phyloP scores from a whole-genome alignment of 2,888 invertebrate genomes.

The Xylophagus ater region DNA sequence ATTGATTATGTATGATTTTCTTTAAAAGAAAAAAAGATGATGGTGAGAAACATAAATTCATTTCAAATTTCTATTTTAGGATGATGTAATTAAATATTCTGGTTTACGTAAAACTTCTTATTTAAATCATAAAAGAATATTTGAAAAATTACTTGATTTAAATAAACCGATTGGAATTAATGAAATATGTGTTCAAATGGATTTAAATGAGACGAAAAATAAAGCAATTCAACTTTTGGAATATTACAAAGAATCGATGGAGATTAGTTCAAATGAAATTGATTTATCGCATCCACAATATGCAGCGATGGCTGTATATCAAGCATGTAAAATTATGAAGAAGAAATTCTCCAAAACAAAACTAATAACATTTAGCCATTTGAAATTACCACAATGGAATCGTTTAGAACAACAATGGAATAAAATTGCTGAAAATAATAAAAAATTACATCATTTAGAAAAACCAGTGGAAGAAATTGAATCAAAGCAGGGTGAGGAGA shows the following conservation, averaged over 20 bases:
- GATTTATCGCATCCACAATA: constrained; percentile 53
- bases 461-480: not conserved
- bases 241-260: constrained; percentile 38
- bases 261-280: constrained; percentile 41
- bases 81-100: constrained; percentile 47
- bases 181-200: constrained; percentile 47
- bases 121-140: constrained; percentile 44
- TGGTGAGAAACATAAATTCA: not conserved
- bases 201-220: constrained; percentile 39
- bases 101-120: constrained; percentile 46
- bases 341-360: constrained; percentile 47
- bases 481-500: not conserved
- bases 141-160: constrained; percentile 50
- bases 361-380: constrained; percentile 45
- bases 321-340: constrained; percentile 50
- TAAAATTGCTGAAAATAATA: constrained; percentile 32
- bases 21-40: not conserved
- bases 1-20: constrained; percentile 43
- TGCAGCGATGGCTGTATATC: constrained; percentile 51
- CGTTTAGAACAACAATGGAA: constrained; percentile 49
- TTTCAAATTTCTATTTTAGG: constrained; percentile 32
- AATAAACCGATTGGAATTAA: constrained; percentile 44
- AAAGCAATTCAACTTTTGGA: constrained; percentile 45
- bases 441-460: constrained; percentile 11
- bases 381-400: constrained; percentile 50